These are phyloP conservation scores for Pararge aegeria DNA, from an alignment of 1,140 invertebrate genomes.

Conservation along the genomic window DNA sequence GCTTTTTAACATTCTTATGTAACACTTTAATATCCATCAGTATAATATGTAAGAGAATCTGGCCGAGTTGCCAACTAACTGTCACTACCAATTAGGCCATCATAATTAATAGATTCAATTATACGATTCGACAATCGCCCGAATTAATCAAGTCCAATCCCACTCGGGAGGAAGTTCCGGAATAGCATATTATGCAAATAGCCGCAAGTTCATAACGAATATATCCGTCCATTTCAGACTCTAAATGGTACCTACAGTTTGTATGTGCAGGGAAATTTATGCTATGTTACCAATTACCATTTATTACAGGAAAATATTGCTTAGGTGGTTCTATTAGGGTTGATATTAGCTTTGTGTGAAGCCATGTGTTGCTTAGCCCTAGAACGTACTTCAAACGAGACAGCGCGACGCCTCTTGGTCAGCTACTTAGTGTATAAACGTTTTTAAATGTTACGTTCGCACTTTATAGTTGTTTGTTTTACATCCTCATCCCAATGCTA, in stretches of 20 bases:
- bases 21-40: too few species aligned
- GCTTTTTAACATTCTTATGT: too few species aligned
- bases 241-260: constrained; percentile 49
- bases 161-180: constrained; percentile 29
- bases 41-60: neutral
- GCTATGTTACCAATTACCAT: neutral
- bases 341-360: constrained; percentile 11
- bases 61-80: neutral
- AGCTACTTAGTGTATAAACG: constrained; percentile 6
- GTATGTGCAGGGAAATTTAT: constrained; percentile 33
- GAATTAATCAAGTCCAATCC: constrained; percentile 9
- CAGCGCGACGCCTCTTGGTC: constrained; percentile 40
- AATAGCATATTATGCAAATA: constrained; percentile 49
- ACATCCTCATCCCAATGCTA: too few species aligned
- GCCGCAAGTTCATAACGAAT: constrained; percentile 34
- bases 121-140: constrained; percentile 7
- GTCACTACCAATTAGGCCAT: constrained; percentile 6
- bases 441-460: constrained; percentile 3
- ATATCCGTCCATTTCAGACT: constrained; percentile 45
- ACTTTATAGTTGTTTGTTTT: neutral
- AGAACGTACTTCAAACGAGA: constrained; percentile 27
- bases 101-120: constrained; percentile 8
- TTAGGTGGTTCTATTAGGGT: constrained; percentile 19
- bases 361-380: constrained; percentile 11
- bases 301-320: constrained; percentile 9